phyloP scores from a whole-genome alignment of 1,140 invertebrate genomes.

The Cardiocondyla obscurior region DNA sequence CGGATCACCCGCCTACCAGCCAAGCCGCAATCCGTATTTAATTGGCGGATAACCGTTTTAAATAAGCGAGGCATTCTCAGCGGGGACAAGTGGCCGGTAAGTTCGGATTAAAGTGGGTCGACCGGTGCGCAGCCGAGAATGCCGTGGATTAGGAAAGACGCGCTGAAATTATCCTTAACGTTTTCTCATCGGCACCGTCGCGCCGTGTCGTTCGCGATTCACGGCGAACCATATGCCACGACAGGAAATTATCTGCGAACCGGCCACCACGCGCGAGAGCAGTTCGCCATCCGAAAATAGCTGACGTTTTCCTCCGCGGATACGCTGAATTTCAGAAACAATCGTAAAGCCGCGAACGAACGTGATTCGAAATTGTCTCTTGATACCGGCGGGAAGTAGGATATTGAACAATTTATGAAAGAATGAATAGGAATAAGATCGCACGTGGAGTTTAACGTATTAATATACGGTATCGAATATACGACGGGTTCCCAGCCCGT shows the following conservation, averaged over 20 bases:
- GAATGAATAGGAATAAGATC: neutral
- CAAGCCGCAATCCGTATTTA: neutral
- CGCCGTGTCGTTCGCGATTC: neutral
- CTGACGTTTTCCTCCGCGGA: constrained; percentile 39
- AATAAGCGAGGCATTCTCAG: constrained; percentile 10
- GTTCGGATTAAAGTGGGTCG: neutral
- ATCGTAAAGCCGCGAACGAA: neutral
- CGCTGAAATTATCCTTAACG: constrained; percentile 16
- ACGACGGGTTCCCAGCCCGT: neutral
- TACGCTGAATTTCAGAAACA: constrained; percentile 49
- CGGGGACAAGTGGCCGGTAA: neutral
- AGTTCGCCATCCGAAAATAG: constrained; percentile 42
- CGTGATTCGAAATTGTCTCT: neutral
- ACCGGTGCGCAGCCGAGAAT: neutral
- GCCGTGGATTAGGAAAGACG: constrained; percentile 3
- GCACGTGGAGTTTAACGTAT: neutral
- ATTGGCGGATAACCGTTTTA: constrained; percentile 23
- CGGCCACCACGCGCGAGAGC: constrained; percentile 18
- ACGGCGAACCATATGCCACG: constrained; percentile 12
- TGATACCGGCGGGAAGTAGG: neutral
- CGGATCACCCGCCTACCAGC: neutral
- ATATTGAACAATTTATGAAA: constrained; percentile 6
- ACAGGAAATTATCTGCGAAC: constrained; percentile 41
- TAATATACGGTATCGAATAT: neutral
- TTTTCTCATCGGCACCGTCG: neutral